phyloP scores from a whole-genome alignment of 2,797 vertebrate species.

The Melanogrammus aeglefinus region DNA sequence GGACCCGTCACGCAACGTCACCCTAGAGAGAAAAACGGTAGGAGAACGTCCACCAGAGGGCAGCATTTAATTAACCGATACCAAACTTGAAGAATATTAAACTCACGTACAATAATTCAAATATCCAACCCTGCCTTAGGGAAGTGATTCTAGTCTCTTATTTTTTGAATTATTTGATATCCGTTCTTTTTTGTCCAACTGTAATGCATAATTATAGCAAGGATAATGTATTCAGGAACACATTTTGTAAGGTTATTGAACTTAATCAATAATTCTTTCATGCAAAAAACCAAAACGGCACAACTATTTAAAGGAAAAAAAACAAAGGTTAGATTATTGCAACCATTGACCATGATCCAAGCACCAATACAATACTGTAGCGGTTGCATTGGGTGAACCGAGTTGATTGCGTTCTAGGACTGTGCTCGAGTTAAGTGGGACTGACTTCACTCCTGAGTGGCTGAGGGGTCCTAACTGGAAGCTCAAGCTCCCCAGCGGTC shows the following conservation, averaged over 20 bases:
- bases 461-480: not conserved
- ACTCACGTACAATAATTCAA: not conserved
- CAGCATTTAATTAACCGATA: not conserved
- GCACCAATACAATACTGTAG: not conserved
- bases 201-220: not conserved
- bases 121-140: not conserved
- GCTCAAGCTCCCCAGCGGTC: not conserved
- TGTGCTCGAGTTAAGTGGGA: not conserved
- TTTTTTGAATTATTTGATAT: not conserved
- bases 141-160: not conserved
- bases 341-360: not conserved
- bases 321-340: not conserved
- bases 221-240: not conserved
- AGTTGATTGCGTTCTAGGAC: not conserved
- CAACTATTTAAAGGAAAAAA: not conserved
- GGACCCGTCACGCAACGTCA: slow-evolving; percentile 48
- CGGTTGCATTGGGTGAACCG: not conserved
- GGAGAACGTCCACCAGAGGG: slow-evolving; percentile 23
- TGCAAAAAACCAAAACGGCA: not conserved
- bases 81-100: not conserved
- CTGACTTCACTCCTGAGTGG: not conserved
- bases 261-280: not conserved
- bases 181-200: not conserved
- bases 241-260: not conserved
- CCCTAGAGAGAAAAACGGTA: slow-evolving; percentile 36